Evolutionary conservation across 2,888 invertebrate genomes (phyloP).

Genomic region (Barypeithes pellucidus): DNA sequence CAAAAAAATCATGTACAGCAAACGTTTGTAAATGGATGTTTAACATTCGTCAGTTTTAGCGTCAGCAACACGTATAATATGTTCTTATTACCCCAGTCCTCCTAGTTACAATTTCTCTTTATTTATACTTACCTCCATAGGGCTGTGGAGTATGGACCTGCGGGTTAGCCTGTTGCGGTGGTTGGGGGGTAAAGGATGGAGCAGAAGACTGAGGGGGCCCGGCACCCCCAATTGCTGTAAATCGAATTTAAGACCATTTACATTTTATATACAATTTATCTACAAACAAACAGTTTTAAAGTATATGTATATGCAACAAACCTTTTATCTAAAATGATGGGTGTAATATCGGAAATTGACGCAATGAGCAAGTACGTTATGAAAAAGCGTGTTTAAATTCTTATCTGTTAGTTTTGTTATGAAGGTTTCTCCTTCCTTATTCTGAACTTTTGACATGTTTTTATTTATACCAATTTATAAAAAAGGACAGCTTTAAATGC

Average conservation of each 20-base stretch:
- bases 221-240: slow-evolving; percentile 71
- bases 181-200: slow-evolving; percentile 78
- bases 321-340: slow-evolving; percentile 31
- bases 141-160: slow-evolving; percentile 70
- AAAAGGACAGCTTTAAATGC: no score
- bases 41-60: no score
- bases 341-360: slow-evolving; percentile 3
- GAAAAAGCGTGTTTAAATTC: slow-evolving; percentile 11
- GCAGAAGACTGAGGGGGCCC: slow-evolving; percentile 74
- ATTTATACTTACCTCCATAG: slow-evolving; percentile 68
- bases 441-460: slow-evolving; percentile 10
- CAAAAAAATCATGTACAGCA: no score
- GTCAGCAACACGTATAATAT: no score
- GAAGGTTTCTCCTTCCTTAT: background rate
- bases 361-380: background rate
- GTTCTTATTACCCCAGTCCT: no score
- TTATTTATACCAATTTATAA: background rate
- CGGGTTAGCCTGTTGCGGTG: slow-evolving; percentile 76
- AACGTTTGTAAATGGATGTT: no score
- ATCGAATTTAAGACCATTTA: slow-evolving; percentile 52
- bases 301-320: slow-evolving; percentile 51
- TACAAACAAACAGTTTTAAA: slow-evolving; percentile 41
- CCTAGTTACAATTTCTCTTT: background rate
- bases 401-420: background rate
- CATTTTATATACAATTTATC: slow-evolving; percentile 52